Conservation (phyloP, 2,797 vertebrate genomes). For the Geotria australis region DNA sequence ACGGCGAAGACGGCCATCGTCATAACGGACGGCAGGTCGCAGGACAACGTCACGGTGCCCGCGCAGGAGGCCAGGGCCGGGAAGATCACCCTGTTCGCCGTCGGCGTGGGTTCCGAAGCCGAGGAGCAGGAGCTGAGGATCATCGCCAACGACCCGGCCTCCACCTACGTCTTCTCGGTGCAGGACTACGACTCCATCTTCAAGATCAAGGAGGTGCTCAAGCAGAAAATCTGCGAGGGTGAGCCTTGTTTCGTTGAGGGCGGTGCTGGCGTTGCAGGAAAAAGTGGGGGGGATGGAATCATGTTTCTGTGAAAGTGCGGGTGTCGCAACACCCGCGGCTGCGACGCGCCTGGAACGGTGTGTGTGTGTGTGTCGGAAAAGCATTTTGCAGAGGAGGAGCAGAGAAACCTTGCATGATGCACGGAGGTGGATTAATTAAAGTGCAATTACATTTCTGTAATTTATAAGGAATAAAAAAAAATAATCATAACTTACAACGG, state of each 20-base stretch:
- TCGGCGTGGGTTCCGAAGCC: constrained; percentile 32
- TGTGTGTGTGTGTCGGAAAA: too few species aligned
- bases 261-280: too few species aligned
- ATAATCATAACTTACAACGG: too few species aligned
- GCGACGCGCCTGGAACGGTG: too few species aligned
- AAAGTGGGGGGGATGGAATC: too few species aligned
- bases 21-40: constrained; percentile 33
- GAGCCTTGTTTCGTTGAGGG: constrained; percentile 1
- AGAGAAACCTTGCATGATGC: too few species aligned
- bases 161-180: constrained; percentile 23
- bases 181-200: constrained; percentile 30
- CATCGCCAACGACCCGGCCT: constrained; percentile 23
- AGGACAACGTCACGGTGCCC: constrained; percentile 27
- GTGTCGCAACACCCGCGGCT: too few species aligned
- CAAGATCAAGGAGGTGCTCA: constrained; percentile 24
- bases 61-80: constrained; percentile 17
- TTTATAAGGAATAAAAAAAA: too few species aligned
- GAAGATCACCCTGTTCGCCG: constrained; percentile 22
- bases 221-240: constrained; percentile 39
- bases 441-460: too few species aligned
- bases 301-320: too few species aligned
- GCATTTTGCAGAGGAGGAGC: too few species aligned
- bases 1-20: constrained; percentile 32
- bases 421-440: too few species aligned
- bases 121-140: constrained; percentile 22